Evolutionary conservation across 2,888 invertebrate species (phyloP), one percentile per base, ranked within the genome.

Genomic region (Amphiduros pacificus): DNA sequence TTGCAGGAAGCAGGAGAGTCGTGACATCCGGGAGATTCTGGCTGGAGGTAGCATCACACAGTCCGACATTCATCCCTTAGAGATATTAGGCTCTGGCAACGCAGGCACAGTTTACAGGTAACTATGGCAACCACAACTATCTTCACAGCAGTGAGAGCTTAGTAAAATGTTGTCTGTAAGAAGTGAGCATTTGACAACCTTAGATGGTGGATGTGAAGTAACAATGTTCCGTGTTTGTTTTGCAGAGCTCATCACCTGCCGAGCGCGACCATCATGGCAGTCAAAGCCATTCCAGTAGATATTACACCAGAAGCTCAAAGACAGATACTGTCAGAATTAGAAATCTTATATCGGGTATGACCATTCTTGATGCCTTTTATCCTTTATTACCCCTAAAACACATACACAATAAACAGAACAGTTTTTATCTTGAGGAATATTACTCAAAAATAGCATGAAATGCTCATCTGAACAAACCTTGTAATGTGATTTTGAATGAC

Each of bases 261-360:
- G 2, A 74, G 73, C 6, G 71, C 71, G 14, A 70, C 66, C 41
- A 64, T 75, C 5, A 77, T 81, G 74, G 81, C 81, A 41, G 77
- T 80, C 1, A 81, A 81, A 72, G 77, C 75, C 67, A 32, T 27
- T 28, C 29, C n/a, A 26, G 20, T 56, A 20, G 44, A 81, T 69
- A 76, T 80, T 22, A 74, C 76, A 31, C 68, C 71, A 17, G 75
- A 75, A 32, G 73, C 73, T 22, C 80, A 81, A 61, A 73, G 74
- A 63, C 76, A 78, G 61, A 82, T 82, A 57, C 73, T 82, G 17
- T 74, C 78, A 31, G 82, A 82, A 66, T 62, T 82, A 61, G 77
- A 81, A 60, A 76, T 81, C 58, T 69, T 82, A 29, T 73, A 78
- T 62, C 73, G 75, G 74, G 81, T 81, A 70, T 22, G 62, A 29